Conservation (phyloP, 2,113 vertebrate genomes). For the Microtus richardsoni region DNA sequence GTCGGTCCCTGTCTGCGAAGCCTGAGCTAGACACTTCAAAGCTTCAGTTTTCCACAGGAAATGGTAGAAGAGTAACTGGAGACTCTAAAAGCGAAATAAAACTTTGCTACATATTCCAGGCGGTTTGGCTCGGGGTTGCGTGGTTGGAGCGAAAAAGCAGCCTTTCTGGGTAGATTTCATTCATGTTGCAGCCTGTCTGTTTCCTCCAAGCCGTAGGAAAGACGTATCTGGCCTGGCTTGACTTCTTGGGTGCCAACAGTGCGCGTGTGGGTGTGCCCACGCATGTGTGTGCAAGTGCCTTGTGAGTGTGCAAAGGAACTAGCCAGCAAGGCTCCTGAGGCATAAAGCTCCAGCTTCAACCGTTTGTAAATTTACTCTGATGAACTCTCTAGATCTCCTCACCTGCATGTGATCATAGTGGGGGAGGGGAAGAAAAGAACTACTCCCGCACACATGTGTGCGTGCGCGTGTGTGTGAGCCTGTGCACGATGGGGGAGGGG, state of each 20-base stretch:
- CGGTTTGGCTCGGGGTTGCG: slow-evolving; percentile 84
- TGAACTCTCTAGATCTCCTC: not conserved
- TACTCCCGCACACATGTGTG: not conserved
- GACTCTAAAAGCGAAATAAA: slow-evolving; percentile 83
- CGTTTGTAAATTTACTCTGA: not conserved
- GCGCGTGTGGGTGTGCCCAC: not conserved
- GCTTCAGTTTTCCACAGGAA: slow-evolving; percentile 85
- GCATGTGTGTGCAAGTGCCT: slow-evolving; percentile 1
- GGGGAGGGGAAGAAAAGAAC: slow-evolving; percentile 23
- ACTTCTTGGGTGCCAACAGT: slow-evolving; percentile 42
- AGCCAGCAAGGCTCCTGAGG: not conserved
- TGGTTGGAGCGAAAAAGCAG: slow-evolving; percentile 84
- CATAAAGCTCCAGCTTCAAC: not conserved
- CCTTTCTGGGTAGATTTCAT: slow-evolving; percentile 86
- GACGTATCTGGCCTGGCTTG: slow-evolving; percentile 40
- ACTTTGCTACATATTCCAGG: slow-evolving; percentile 85
- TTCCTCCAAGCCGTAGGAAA: slow-evolving; percentile 70
- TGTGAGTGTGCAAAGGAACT: slow-evolving; percentile 2
- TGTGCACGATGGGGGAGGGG: not conserved
- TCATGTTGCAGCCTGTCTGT: slow-evolving; percentile 86
- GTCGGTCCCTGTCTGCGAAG: slow-evolving; percentile 30
- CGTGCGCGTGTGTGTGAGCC: not conserved
- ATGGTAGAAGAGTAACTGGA: slow-evolving; percentile 85
- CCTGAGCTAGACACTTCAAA: slow-evolving; percentile 71
- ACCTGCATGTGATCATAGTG: slow-evolving; percentile 53